Conservation (phyloP, 1,140 invertebrate genomes). For the Patella vulgata region DNA sequence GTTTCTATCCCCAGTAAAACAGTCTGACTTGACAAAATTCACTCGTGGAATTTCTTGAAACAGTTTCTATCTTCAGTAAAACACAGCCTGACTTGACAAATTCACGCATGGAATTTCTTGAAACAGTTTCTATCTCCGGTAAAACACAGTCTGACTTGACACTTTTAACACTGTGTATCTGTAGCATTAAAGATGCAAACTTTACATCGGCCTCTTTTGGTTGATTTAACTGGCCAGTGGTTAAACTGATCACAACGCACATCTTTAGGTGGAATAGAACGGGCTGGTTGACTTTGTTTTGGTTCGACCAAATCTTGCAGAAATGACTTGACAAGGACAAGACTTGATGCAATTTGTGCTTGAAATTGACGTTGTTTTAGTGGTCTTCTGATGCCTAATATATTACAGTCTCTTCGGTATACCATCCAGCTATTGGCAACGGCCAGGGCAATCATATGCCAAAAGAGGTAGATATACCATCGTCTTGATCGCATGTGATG, state of each 20-base stretch:
- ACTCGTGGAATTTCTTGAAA: no score
- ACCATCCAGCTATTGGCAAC: slow-evolving; percentile 56
- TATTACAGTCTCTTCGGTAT: slow-evolving; percentile 36
- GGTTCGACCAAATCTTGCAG: background rate
- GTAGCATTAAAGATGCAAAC: background rate
- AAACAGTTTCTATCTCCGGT: slow-evolving; percentile 27
- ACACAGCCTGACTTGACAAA: no score
- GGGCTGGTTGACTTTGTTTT: background rate
- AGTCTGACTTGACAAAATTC: no score
- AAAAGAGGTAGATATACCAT: slow-evolving; percentile 52
- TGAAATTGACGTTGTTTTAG: slow-evolving; percentile 10
- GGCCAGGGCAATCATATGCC: slow-evolving; percentile 48
- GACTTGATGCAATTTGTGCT: background rate
- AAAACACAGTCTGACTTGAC: slow-evolving; percentile 12
- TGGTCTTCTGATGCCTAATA: slow-evolving; percentile 1
- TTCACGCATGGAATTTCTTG: no score
- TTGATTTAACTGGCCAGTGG: slow-evolving; percentile 4
- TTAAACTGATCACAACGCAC: slow-evolving; percentile 8
- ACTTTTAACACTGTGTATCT: slow-evolving; percentile 9
- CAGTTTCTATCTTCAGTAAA: no score
- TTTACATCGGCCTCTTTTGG: slow-evolving; percentile 8
- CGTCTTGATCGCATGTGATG: slow-evolving; percentile 50
- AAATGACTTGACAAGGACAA: background rate
- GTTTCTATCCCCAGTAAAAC: no score
- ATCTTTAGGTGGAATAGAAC: background rate